Base-by-base conservation (phyloP, 2,888 invertebrate genomes). In the Hemaris fuciformis region DNA sequence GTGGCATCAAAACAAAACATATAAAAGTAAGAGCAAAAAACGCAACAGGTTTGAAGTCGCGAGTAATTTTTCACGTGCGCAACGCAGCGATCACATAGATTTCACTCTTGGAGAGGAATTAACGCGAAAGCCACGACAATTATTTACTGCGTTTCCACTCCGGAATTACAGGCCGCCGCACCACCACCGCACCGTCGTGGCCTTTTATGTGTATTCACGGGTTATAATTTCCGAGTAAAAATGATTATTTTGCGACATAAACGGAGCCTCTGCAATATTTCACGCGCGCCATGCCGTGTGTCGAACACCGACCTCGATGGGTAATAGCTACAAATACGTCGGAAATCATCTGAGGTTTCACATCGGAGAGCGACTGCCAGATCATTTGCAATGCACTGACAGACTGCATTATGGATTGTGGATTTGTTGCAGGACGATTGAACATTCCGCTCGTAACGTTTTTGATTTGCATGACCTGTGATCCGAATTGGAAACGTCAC, bases 181-280 rank as follows among this genome's bases (percentile, higher is more conserved):
- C 45, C 38, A 38, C 23, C n/a, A 77, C 23, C n/a, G 77, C 76
- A 71, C 73, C 66, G 72, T 76, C 75, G 77, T 73, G 73, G 79
- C 77, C 83, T 84, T 87, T 89, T 87, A 84, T 86, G 85, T 87
- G 82, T 85, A 89, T 87, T 87, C 86, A 81, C 82, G 81, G 85
- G 83, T 86, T 85, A 88, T 89, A 87, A 89, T 88, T 86, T 82
- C 75, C 66, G 65, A 77, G 81, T 73, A 73, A 76, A 74, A 80
- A 79, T 84, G 84, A 89, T 87, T 87, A 89, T 88, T 87, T 81
- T 84, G 80, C 85, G 88, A 84, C 80, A 84, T 85, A 84, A 87
- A 84, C 83, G 84, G 84, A 83, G 84, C 81, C 83, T 80, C 78
- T 76, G 77, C 77, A 81, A 83, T 89, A 88, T 85, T 86, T 89